Conservation (phyloP, 2,888 invertebrate species). For the Malthinus seriepunctatus region DNA sequence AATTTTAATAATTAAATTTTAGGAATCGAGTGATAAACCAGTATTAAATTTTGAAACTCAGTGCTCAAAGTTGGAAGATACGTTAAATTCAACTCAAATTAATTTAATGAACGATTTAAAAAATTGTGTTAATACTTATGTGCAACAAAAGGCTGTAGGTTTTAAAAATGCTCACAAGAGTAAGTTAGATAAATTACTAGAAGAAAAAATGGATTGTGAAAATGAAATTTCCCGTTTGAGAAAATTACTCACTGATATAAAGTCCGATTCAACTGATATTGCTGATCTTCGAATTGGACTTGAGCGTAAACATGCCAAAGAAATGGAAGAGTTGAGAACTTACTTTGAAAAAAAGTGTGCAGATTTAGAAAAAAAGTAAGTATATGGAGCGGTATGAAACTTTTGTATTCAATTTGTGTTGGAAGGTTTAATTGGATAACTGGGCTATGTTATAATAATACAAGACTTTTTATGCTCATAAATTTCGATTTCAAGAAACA, state of each 20-base stretch:
- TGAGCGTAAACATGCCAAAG: slow-evolving; percentile 68
- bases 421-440: too few species aligned
- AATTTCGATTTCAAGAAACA: too few species aligned
- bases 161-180: slow-evolving; percentile 34
- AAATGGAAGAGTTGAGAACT: slow-evolving; percentile 77
- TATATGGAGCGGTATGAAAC: slow-evolving; percentile 19
- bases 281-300: slow-evolving; percentile 63
- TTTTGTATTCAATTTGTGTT: too few species aligned
- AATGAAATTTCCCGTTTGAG: slow-evolving; percentile 60
- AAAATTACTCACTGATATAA: slow-evolving; percentile 61
- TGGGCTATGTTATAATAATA: too few species aligned
- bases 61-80: slow-evolving; percentile 36
- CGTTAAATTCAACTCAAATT: slow-evolving; percentile 34
- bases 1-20: background rate
- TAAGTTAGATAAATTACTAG: slow-evolving; percentile 55
- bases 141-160: slow-evolving; percentile 35
- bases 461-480: too few species aligned
- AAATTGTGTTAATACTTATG: slow-evolving; percentile 36
- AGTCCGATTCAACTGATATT: slow-evolving; percentile 62
- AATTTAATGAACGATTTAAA: slow-evolving; percentile 38
- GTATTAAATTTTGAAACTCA: slow-evolving; percentile 32
- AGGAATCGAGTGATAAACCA: slow-evolving; percentile 8
- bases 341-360: slow-evolving; percentile 82
- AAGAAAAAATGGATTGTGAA: slow-evolving; percentile 61
- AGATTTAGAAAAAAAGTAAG: slow-evolving; percentile 77